Percentiles rank a stretch among this genome's conserved stretches.
Evolutionary conservation across 1,140 invertebrate genomes (phyloP).

Genomic region (Dreissena rostriformis): DNA sequence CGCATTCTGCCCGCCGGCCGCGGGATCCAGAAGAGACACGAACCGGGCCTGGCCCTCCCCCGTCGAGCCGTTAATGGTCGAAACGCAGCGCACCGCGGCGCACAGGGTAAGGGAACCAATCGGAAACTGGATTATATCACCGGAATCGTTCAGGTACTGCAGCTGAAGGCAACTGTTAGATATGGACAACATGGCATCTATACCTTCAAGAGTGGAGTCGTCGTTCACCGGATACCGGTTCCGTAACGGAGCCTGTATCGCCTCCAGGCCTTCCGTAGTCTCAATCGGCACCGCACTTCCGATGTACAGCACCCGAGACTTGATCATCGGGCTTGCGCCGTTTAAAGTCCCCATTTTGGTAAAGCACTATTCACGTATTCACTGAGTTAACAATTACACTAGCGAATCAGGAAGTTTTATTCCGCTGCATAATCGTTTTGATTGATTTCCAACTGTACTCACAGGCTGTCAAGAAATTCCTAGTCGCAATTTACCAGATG

Average conservation of each 20-base stretch:
- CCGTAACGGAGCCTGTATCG: constrained; percentile 97
- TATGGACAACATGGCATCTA: constrained; percentile 89
- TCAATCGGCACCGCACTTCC: constrained; percentile 98
- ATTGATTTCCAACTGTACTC: too few relatives aligned
- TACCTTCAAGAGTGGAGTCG: constrained; percentile 70
- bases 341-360: constrained; percentile 68
- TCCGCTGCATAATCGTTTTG: too few relatives aligned
- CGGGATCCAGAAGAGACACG: constrained; percentile 96
- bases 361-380: background rate
- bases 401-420: too few relatives aligned
- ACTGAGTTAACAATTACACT: too few relatives aligned
- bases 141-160: constrained; percentile 98
- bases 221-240: constrained; percentile 89
- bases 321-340: constrained; percentile 60
- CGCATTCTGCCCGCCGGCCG: constrained; percentile 77
- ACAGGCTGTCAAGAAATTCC: too few relatives aligned
- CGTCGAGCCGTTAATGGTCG: constrained; percentile 66
- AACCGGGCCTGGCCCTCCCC: constrained; percentile 86
- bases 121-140: constrained; percentile 97
- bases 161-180: constrained; percentile 98
- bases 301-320: constrained; percentile 97
- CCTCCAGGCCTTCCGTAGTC: constrained; percentile 96
- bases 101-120: constrained; percentile 98
- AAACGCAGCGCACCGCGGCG: constrained; percentile 89
- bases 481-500: too few relatives aligned